phyloP scores from a whole-genome alignment of 1,140 invertebrate species.

The Elysia chlorotica region DNA sequence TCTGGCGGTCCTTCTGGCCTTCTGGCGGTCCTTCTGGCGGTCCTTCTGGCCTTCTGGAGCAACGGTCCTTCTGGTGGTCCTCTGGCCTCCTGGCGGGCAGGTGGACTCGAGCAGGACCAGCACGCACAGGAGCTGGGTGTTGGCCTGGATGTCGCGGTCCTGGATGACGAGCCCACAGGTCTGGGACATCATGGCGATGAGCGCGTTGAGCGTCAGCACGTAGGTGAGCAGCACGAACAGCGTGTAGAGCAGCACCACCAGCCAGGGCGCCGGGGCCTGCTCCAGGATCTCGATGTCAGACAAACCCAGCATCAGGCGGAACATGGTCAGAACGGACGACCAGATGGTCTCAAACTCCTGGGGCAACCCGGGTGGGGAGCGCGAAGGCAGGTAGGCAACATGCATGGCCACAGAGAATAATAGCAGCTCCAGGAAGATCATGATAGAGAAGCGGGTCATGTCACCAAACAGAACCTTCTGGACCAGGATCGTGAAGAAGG shows the following conservation, averaged over 20 bases:
- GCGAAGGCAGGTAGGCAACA: slow-evolving; percentile 28
- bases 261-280: slow-evolving; percentile 28
- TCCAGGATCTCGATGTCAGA: slow-evolving; percentile 33
- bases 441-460: slow-evolving; percentile 37
- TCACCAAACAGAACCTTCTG: slow-evolving; percentile 41
- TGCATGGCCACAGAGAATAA: slow-evolving; percentile 42
- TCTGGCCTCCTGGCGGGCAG: too few species aligned
- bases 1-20: too few species aligned
- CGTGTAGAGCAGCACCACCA: slow-evolving; percentile 33
- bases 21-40: too few species aligned
- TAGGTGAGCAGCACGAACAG: slow-evolving; percentile 43
- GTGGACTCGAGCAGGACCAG: slow-evolving; percentile 43
- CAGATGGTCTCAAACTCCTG: slow-evolving; percentile 27
- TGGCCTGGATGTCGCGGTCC: slow-evolving; percentile 34
- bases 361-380: neutral
- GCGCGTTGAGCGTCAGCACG: slow-evolving; percentile 41
- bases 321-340: slow-evolving; percentile 35
- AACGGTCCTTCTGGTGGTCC: too few species aligned
- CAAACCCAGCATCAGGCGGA: slow-evolving; percentile 44
- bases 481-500: slow-evolving; percentile 46
- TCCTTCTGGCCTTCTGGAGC: too few species aligned
- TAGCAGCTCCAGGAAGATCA: slow-evolving; percentile 36
- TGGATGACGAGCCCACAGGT: slow-evolving; percentile 39
- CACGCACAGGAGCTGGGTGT: slow-evolving; percentile 38
- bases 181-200: slow-evolving; percentile 51